Evolutionary conservation across 2,113 vertebrate species (phyloP), one percentile per base, ranked within the genome.

Genomic region (Malurus alboscapulatus): DNA sequence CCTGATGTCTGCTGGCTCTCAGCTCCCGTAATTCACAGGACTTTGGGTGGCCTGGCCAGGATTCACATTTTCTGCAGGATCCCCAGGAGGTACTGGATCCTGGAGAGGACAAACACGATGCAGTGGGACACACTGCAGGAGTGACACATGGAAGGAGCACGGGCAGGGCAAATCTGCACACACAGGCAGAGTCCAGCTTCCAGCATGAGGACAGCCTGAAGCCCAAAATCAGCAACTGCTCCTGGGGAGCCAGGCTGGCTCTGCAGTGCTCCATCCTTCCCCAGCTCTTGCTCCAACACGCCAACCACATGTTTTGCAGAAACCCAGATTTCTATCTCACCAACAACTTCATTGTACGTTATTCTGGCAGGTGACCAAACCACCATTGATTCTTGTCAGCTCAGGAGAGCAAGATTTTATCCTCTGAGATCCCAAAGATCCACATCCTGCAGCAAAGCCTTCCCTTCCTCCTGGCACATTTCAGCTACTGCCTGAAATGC

Each of bases 401-500:
- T 87, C 81, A 80, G 55, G n/a, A 0, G 0, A 82, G 54, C 29
- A 18, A 72, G 62, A 59, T 87, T 62, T 92, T 87, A 91, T 57
- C 77, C 81, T 84, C 67, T 0, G 5, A 84, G 73, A 93, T 86
- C n/a, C 90, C 58, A 53, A 59, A 74, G 92, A 90, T 72, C 44
- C 72, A 75, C 76, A 61, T 90, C 90, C 88, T 61, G 66, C 77
- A 92, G 88, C 77, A 89, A 81, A 92, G 67, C 38, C 71, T 94
- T 53, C 66, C 63, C 67, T 87, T 79, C 74, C 87, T 93, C 91
- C 89, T 26, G 9, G 51, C 32, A 67, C 76, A 38, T 38, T 38
- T 38, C 38, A 55, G 83, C 77, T 62, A 6, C 10, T 7, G 24
- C 32, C 66, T 67, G 65, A 38, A 36, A 45, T 4, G 25, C 34